phyloP scores from a whole-genome alignment of 2,888 invertebrate genomes.

The Hydrotaea cyrtoneurina region DNA sequence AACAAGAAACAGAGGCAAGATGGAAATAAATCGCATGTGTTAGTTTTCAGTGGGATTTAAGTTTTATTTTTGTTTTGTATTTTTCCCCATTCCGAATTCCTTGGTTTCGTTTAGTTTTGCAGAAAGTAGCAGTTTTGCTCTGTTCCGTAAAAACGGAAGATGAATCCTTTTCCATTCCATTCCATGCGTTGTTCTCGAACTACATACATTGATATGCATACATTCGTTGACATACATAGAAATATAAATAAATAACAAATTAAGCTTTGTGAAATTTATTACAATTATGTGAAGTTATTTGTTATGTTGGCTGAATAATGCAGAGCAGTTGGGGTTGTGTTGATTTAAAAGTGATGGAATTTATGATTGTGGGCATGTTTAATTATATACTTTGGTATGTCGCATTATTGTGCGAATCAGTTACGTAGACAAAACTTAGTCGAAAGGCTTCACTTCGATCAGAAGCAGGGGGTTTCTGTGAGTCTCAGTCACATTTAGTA shows the following conservation, averaged over 20 bases:
- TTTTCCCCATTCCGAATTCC: background rate
- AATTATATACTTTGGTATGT: too few species aligned
- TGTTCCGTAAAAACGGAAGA: background rate
- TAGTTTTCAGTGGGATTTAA: constrained; percentile 19
- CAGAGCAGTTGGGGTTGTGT: too few species aligned
- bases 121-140: background rate
- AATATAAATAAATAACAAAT: constrained; percentile 13
- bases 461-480: too few species aligned
- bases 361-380: too few species aligned
- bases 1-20: constrained; percentile 2
- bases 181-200: too few species aligned
- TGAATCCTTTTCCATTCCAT: constrained; percentile 3
- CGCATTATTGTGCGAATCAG: too few species aligned
- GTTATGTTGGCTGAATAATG: too few species aligned
- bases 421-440: too few species aligned
- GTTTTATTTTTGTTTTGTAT: background rate
- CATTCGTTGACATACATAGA: background rate
- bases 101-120: background rate
- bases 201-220: too few species aligned
- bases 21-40: constrained; percentile 28
- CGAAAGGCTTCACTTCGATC: too few species aligned
- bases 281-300: constrained; percentile 8
- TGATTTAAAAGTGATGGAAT: too few species aligned
- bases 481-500: too few species aligned
- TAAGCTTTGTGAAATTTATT: constrained; percentile 25